Base-by-base conservation (phyloP, 1,140 invertebrate genomes). In the Cheumatopsyche charites region DNA sequence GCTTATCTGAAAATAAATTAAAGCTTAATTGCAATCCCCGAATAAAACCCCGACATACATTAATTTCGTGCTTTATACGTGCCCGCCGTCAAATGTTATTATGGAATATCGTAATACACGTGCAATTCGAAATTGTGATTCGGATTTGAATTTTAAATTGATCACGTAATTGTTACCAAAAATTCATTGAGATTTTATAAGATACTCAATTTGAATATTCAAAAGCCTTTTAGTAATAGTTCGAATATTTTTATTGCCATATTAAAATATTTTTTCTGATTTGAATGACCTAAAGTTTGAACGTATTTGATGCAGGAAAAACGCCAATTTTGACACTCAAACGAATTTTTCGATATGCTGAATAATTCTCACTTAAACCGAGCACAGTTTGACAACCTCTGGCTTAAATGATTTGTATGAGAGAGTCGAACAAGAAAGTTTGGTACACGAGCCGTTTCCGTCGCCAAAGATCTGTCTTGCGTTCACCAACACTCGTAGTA, bases 391-490 rank as follows among this genome's bases (percentile, higher is more conserved):
- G 47, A 49, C n/a, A 13, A 49, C 4, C 47, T 4, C 47, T 49
- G 47, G 47, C 5, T 15, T 13, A 49, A 49, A 49, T 49, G 47
- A 36, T 36, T 36, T 36, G 29, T 36, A 36, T 36, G 29, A 36
- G 29, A 36, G 9, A 3, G 9, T 36, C 29, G 29, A 36, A 9
- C 29, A 4, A 9, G 29, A 36, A 36, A 36, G 3, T 36, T 47
- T 47, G 2, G 11, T 47, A n/a, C 3, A 47, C 43, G 13, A 47
- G 15, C 15, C 43, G 43, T 15, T 47, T 47, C 43, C 12, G 55
- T 58, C 55, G 55, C 63, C 9, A 25, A 72, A 72, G 17, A 72
- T 72, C 70, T 72, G 71, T 73, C 71, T 73, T 69, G 61, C 71
- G 70, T 74, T 74, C 36, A 26, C 45, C 25, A 58, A 66, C 26